Evolutionary conservation across 2,888 invertebrate species (phyloP).

Genomic region (Ectropis crepuscularia): DNA sequence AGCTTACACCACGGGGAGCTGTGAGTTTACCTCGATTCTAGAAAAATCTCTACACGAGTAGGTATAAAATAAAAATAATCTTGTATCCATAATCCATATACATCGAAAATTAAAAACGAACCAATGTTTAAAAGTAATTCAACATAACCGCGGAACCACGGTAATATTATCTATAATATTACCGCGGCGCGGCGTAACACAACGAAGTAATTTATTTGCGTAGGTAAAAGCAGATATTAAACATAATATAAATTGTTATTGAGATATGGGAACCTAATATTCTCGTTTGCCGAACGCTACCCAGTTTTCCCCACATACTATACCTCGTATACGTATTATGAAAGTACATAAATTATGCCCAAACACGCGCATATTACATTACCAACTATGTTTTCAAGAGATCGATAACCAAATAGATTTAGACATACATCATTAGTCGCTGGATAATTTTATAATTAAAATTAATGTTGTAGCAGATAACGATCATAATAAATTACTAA

Average conservation of each 20-base stretch:
- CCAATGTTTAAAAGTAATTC: no score
- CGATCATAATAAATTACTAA: constrained; percentile 5
- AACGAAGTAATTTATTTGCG: constrained; percentile 9
- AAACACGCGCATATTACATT: constrained; percentile 26
- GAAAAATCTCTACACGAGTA: no score
- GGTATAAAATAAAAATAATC: no score
- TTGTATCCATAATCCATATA: no score
- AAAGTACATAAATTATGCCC: constrained; percentile 34
- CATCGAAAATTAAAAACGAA: no score
- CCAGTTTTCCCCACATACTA: constrained; percentile 17
- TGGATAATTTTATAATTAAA: constrained; percentile 10
- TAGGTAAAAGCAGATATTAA: constrained; percentile 16
- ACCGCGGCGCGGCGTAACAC: background rate
- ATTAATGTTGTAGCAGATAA: constrained; percentile 7
- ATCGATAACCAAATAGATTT: constrained; percentile 29
- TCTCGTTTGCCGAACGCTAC: constrained; percentile 30
- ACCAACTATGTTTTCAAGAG: constrained; percentile 29
- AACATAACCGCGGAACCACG: no score
- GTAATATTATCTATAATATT: background rate
- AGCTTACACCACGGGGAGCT: no score
- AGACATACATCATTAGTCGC: constrained; percentile 19
- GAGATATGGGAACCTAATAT: constrained; percentile 33
- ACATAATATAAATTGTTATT: constrained; percentile 18
- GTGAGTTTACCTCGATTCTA: no score
- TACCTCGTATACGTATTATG: constrained; percentile 24